Base-by-base conservation (phyloP, 1,140 invertebrate genomes). In the Diprion similis region DNA sequence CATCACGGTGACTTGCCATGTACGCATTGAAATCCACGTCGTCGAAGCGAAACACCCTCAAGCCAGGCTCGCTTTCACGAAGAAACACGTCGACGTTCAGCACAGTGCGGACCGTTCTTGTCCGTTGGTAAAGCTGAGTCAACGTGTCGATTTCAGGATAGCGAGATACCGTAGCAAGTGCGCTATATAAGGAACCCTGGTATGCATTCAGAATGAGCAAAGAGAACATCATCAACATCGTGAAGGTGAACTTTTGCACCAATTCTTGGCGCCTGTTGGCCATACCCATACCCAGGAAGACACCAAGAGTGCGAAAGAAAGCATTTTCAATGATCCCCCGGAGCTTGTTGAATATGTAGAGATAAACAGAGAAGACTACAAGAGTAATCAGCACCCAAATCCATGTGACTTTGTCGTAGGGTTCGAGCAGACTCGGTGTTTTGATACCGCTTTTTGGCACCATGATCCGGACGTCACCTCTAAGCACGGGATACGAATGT, bases 61-160 rank as follows among this genome's bases (percentile, higher is more conserved):
- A 15, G 9, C 51, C 51, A 8, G 51, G 51, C 51, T 15, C 51
- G 9, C n/a, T 15, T 15, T 13, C n/a, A 4, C 51, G 51, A 17
- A 59, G 51, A 17, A 7, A 6, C n/a, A 17, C 11, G 11, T 0
- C 51, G 51, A 59, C 8, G 51, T 13, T 59, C 51, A 13, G 51
- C 10, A 8, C 11, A 45, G 18, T 68, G 19, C 1, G 37, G 18
- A 68, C 19, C 17, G 66, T 15, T 18, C 13, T 18, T 18, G 13
- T 68, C 6, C 19, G 11, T 18, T 45, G 17, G 18, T 15, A 17
- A 13, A 68, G 37, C 37, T 68, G 7, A 19, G 13, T 11, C 17
- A 68, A 10, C 15, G 66, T 68, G 37, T 68, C 11, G 15, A 68
- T 68, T 19, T 68, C 66, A 13, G 66, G 66, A 68, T 68, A 68